phyloP scores from a whole-genome alignment of 1,140 invertebrate genomes.

The Heliconius hewitsoni region DNA sequence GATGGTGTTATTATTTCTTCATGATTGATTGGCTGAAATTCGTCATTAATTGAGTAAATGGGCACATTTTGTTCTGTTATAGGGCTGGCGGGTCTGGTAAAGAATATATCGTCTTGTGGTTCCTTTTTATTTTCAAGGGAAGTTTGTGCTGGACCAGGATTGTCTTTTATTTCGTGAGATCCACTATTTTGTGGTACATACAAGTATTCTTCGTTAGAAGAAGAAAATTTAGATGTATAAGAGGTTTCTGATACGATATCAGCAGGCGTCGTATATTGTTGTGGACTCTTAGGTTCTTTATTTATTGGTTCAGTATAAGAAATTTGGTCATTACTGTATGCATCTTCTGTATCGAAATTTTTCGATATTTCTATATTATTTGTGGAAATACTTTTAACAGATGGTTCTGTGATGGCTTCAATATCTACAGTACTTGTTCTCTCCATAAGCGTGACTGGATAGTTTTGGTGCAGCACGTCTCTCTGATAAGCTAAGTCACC shows the following conservation, averaged over 20 bases:
- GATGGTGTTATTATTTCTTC: conserved; percentile 45
- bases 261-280: conserved; percentile 30
- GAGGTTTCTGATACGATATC: conserved; percentile 47
- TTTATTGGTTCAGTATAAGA: conserved; percentile 57
- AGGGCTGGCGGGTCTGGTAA: conserved; percentile 44
- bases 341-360: conserved; percentile 67
- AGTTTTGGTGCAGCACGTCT: conserved; percentile 83
- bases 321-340: conserved; percentile 66
- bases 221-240: conserved; percentile 48
- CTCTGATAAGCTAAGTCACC: conserved; percentile 82
- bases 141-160: conserved; percentile 47
- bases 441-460: conserved; percentile 80
- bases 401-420: conserved; percentile 74
- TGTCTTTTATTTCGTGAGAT: conserved; percentile 52
- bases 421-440: conserved; percentile 72
- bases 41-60: conserved; percentile 45
- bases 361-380: conserved; percentile 51
- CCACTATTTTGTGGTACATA: conserved; percentile 51
- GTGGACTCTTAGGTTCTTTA: conserved; percentile 33
- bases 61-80: conserved; percentile 48
- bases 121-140: conserved; percentile 47
- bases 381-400: conserved; percentile 49
- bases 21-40: conserved; percentile 42
- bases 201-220: conserved; percentile 50
- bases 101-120: conserved; percentile 37